Base-by-base conservation (phyloP, 2,888 invertebrate genomes). In the Drosophila infuscata region DNA sequence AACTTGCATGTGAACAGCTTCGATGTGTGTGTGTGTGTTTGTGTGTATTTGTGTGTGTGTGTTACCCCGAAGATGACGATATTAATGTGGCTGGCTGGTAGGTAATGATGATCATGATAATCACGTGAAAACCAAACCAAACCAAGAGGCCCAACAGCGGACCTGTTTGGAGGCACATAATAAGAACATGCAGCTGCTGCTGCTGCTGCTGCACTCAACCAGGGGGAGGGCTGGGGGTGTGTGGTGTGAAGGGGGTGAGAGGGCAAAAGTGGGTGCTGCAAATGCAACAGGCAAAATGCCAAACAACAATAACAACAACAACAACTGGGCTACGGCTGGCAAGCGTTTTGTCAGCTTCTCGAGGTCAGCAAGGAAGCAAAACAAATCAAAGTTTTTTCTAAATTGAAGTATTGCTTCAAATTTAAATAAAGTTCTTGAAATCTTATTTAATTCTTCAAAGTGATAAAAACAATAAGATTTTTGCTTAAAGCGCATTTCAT, bases 81-180 rank as follows among this genome's bases (percentile, higher is more conserved):
- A 88, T 88, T 89, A 88, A 89, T 89, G 85, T 82, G 84, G 89
- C 89, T 86, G 82, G 83, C 83, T 56, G 56, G 74, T 77, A 80
- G 82, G 78, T 87, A 83, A 87, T 89, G 89, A 82, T 88, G 87
- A 89, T 87, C 84, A 86, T 88, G 85, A 87, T 87, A 83, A 89
- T 87, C 79, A 89, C 84, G 84, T 89, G 86, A 87, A 87, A 86
- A 86, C 82, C 84, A 86, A 84, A 83, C 84, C 83, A 83, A 82
- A 76, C 77, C 82, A 81, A 76, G 63, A 87, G 70, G 66, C 52
- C 60, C 29, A 61, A 49, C 25, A 66, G 58, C 60, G 79, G 88
- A 86, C 86, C 89, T 88, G 86, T 89, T 86, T 89, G 79, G 57
- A 76, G 86, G 61, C 73, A 79, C 83, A 83, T 83, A 86, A 80